phyloP scores from a whole-genome alignment of 2,888 invertebrate species.

The Drosophila kuntzei region DNA sequence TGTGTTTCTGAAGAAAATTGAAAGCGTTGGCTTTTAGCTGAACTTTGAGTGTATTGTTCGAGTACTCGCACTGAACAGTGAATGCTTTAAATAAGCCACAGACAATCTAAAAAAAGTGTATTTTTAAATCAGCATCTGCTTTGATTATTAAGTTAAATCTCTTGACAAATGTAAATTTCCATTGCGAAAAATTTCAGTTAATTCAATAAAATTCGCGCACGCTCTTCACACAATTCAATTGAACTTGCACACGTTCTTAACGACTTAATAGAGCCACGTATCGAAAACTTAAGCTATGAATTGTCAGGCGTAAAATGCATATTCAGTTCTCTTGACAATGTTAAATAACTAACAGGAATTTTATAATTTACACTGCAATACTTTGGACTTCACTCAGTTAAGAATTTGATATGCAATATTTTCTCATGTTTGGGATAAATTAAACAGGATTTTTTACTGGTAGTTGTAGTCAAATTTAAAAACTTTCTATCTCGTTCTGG shows the following conservation, averaged over 20 bases:
- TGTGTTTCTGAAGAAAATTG: conserved; percentile 48
- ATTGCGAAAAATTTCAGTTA: conserved; percentile 50
- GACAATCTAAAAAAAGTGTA: conserved; percentile 36
- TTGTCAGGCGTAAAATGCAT: conserved; percentile 16
- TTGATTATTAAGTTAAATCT: conserved; percentile 71
- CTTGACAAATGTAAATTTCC: conserved; percentile 66
- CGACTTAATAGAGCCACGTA: conserved; percentile 57
- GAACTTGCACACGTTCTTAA: conserved; percentile 56
- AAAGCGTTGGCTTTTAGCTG: conserved; percentile 28
- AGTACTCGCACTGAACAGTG: conserved; percentile 23
- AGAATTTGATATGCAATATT: not conserved
- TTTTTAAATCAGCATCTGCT: conserved; percentile 60
- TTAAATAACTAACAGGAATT: conserved; percentile 21
- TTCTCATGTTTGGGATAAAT: not conserved
- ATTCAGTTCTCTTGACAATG: conserved; percentile 6
- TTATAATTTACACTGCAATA: not conserved
- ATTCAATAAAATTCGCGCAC: conserved; percentile 64
- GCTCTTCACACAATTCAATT: conserved; percentile 58
- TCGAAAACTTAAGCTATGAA: conserved; percentile 17
- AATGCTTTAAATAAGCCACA: conserved; percentile 26
- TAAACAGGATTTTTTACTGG: not conserved
- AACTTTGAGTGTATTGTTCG: conserved; percentile 18
- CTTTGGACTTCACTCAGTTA: not conserved
- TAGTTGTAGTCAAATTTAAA: not conserved
- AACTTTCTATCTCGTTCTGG: too few relatives aligned